These are phyloP conservation scores for Conus betulinus DNA, from an alignment of 1,140 invertebrate species.

Conservation along the genomic window DNA sequence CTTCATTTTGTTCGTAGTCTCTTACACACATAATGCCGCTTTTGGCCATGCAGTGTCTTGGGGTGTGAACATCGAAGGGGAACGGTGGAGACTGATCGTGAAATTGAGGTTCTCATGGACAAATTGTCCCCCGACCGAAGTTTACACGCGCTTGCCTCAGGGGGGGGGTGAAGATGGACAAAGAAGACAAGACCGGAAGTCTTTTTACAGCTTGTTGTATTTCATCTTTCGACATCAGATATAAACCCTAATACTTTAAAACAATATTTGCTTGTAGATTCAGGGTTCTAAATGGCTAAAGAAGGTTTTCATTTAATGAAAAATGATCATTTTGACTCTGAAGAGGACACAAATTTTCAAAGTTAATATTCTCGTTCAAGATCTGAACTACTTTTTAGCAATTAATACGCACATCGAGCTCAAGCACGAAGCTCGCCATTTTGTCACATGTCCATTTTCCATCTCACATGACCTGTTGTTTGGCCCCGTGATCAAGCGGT, in stretches of 20 bases:
- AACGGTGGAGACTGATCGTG: background rate
- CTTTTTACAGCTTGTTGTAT: background rate
- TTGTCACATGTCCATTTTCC: constrained; percentile 74
- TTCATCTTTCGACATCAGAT: background rate
- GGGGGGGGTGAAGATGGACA: background rate
- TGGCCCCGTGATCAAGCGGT: constrained; percentile 77
- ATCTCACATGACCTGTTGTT: constrained; percentile 78
- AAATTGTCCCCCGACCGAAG: too few species aligned
- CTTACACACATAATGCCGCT: background rate
- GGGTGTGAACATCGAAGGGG: too few species aligned
- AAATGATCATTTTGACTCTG: background rate
- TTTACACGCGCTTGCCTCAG: too few species aligned
- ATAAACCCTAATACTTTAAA: background rate
- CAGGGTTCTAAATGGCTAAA: background rate
- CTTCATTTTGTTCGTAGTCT: too few species aligned
- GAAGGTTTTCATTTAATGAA: background rate
- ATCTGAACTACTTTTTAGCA: background rate
- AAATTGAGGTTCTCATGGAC: background rate
- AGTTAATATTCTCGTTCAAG: background rate
- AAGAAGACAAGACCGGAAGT: background rate
- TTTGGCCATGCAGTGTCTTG: background rate
- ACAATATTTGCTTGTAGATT: background rate
- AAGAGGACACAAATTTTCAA: background rate
- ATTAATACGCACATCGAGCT: constrained; percentile 17
- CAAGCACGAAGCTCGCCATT: constrained; percentile 56